Evolutionary conservation across 2,797 vertebrate species (phyloP), one percentile per base, ranked within the genome.

Genomic region (Mormyrus hasselquistii): DNA sequence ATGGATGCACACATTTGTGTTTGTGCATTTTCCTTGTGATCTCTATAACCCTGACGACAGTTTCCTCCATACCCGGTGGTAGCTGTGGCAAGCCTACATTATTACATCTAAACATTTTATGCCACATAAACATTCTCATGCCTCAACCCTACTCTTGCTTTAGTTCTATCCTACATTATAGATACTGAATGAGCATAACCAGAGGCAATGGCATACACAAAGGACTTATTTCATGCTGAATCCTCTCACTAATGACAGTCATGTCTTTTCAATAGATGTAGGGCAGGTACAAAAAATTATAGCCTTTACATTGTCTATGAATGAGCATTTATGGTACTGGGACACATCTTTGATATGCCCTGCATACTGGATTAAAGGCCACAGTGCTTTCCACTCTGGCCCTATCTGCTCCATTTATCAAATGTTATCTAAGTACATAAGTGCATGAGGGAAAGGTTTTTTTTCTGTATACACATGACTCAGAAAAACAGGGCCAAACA

Each of bases 381-480:
- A 50, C 47, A 84, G 41, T 47, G n/a, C 47, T 47, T 50, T 47
- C 82, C 44, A 50, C 4, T 19, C 82, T n/a, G 7, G 50, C 25
- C 50, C 14, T 55, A 86, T 86, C 50, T 86, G 22, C 22, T 25
- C 50, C 85, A 55, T 86, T 86, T 86, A 86, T 86, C 85, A 59
- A 38, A 57, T 50, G 16, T 86, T 86, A 86, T 16, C 50, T 57
- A 86, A 86, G 52, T 86, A 12, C 49, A 38, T 57, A 86, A 86
- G 52, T 86, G 29, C 25, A 38, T 8, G 52, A 55, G 50, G 2
- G 50, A 22, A 84, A 57, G 52, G 25, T 86, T 50, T 57, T 19
- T 10, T 44, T 19, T 79, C 38, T 79, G 16, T 19, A 79, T 38
- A 84, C 16, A 84, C 41, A 84, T 53, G 44, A 14, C 22, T 25